A percentile compares a stretch with the other conserved stretches of the same genome.
Conservation (phyloP, 2,797 vertebrate species). For the Peromyscus eremicus region DNA sequence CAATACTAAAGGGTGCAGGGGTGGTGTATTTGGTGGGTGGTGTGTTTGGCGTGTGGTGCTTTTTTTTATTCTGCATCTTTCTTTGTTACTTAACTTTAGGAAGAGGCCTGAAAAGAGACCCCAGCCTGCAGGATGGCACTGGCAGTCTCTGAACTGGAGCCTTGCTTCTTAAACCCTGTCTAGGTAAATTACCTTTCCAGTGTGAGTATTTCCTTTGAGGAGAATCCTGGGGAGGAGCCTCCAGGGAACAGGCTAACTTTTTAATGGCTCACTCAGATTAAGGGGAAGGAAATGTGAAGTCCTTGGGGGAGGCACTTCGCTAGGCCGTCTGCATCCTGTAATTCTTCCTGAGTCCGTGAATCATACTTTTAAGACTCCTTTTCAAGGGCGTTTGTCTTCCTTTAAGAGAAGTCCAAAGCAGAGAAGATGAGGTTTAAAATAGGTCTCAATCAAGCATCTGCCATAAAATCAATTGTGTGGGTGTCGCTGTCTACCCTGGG, state of each 20-base stretch:
- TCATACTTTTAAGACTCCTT: constrained; percentile 88
- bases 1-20: background rate
- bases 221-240: constrained; percentile 86
- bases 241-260: constrained; percentile 86
- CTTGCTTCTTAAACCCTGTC: constrained; percentile 82
- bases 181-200: constrained; percentile 90
- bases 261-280: constrained; percentile 89
- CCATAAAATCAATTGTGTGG: constrained; percentile 83
- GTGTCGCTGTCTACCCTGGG: constrained; percentile 54
- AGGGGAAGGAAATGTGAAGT: constrained; percentile 89
- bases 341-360: constrained; percentile 89
- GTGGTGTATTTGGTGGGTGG: no score
- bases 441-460: constrained; percentile 79
- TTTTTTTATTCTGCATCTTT: constrained; percentile 64
- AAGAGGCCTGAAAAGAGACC: constrained; percentile 70
- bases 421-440: constrained; percentile 87
- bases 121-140: constrained; percentile 49
- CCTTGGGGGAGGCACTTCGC: constrained; percentile 85
- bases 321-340: constrained; percentile 89
- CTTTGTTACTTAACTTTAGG: constrained; percentile 67
- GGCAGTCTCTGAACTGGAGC: constrained; percentile 79
- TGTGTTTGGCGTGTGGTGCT: no score
- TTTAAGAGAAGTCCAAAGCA: constrained; percentile 86
- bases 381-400: constrained; percentile 89
- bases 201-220: constrained; percentile 87